phyloP scores from a whole-genome alignment of 2,113 vertebrate species.

The Melanocharis versteri region DNA sequence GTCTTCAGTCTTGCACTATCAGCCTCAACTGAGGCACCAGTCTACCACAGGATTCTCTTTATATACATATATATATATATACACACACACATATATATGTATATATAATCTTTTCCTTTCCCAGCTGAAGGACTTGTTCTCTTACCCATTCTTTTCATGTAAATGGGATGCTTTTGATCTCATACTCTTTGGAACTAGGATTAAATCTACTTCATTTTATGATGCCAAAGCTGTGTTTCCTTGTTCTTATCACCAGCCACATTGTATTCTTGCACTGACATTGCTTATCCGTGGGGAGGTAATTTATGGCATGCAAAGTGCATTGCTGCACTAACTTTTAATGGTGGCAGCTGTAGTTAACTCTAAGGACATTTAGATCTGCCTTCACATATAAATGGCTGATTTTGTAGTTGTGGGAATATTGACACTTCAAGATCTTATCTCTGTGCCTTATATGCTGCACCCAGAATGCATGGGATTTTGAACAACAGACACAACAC shows the following conservation, averaged over 20 bases:
- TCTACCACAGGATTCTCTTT: neutral
- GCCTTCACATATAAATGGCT: neutral
- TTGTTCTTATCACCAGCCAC: neutral
- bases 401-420: neutral
- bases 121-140: neutral
- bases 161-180: neutral
- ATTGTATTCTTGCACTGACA: neutral
- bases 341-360: neutral
- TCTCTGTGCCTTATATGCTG: neutral
- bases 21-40: neutral
- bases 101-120: neutral
- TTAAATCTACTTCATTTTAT: neutral
- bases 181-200: neutral
- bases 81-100: neutral
- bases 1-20: neutral
- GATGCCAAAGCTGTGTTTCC: neutral
- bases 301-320: neutral
- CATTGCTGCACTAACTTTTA: neutral
- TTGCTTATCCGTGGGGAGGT: neutral
- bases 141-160: neutral
- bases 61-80: neutral
- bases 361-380: neutral
- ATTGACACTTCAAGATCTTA: neutral
- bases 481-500: neutral
- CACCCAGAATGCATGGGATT: neutral